Evolutionary conservation across 1,140 invertebrate species (phyloP).

Genomic region (Oncopodura yosiiana): DNA sequence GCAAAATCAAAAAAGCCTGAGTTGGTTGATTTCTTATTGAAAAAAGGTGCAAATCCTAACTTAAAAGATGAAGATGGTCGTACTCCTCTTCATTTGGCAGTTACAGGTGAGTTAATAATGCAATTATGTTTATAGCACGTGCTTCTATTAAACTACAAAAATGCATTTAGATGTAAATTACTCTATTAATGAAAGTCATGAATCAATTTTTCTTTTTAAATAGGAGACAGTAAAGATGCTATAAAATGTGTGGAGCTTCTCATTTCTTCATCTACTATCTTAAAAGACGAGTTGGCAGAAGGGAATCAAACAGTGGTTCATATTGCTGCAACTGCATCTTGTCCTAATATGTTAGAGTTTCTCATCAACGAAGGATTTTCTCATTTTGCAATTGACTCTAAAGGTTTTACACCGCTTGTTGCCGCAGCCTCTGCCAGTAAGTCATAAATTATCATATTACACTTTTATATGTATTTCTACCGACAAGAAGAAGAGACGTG

Average conservation of each 20-base stretch:
- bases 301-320: conserved; percentile 11
- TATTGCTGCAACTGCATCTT: conserved; percentile 13
- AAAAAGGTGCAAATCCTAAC: conserved; percentile 17
- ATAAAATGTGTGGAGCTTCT: conserved; percentile 14
- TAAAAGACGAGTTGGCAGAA: conserved; percentile 5
- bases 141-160: neutral
- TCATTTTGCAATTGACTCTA: neutral
- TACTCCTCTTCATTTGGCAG: conserved; percentile 18
- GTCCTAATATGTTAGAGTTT: conserved; percentile 8
- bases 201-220: conserved; percentile 3
- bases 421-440: conserved; percentile 10
- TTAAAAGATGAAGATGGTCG: conserved; percentile 15
- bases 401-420: conserved; percentile 10
- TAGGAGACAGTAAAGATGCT: conserved; percentile 18
- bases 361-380: conserved; percentile 16
- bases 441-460: neutral
- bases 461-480: neutral
- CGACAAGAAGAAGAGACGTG: too few relatives aligned
- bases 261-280: neutral
- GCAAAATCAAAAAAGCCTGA: neutral
- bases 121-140: neutral
- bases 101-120: conserved; percentile 7
- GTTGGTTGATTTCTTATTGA: neutral
- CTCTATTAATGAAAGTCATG: conserved; percentile 1
- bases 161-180: conserved; percentile 3